Evolutionary conservation across 1,140 invertebrate genomes (phyloP).

Genomic region (Meteorus sp.): DNA sequence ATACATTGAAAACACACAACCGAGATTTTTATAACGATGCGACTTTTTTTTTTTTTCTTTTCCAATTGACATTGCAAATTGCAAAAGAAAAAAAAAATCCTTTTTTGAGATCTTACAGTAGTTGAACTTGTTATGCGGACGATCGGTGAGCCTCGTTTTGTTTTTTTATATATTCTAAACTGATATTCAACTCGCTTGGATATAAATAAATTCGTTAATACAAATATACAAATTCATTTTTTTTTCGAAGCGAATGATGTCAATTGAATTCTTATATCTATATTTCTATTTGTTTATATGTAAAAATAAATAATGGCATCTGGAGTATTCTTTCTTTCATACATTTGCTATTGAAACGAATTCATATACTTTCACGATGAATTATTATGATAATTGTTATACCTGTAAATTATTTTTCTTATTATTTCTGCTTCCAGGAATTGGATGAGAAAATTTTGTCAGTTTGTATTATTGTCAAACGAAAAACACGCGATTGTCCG

Average conservation of each 20-base stretch:
- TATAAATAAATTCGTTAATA: not conserved
- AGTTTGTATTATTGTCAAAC: no score
- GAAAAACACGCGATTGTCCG: no score
- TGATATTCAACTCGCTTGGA: not conserved
- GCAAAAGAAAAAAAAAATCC: not conserved
- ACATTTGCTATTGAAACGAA: not conserved
- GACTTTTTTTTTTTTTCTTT: not conserved
- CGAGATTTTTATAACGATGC: constrained; percentile 25
- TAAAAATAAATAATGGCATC: constrained; percentile 4
- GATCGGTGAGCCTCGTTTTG: constrained; percentile 6
- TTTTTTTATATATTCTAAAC: not conserved
- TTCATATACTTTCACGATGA: not conserved
- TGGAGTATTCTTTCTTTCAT: constrained; percentile 17
- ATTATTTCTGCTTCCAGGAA: no score
- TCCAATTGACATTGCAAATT: not conserved
- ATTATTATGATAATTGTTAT: no score
- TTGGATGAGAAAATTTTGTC: no score
- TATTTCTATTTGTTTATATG: not conserved
- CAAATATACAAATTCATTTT: constrained; percentile 1
- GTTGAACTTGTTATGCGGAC: not conserved
- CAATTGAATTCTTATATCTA: constrained; percentile 10
- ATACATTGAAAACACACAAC: constrained; percentile 41
- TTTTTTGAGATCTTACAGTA: not conserved
- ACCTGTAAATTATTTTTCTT: no score
- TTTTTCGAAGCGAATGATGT: not conserved